These are phyloP conservation scores for Tortrix viridana DNA, from an alignment of 2,888 invertebrate species.

Conservation along the genomic window DNA sequence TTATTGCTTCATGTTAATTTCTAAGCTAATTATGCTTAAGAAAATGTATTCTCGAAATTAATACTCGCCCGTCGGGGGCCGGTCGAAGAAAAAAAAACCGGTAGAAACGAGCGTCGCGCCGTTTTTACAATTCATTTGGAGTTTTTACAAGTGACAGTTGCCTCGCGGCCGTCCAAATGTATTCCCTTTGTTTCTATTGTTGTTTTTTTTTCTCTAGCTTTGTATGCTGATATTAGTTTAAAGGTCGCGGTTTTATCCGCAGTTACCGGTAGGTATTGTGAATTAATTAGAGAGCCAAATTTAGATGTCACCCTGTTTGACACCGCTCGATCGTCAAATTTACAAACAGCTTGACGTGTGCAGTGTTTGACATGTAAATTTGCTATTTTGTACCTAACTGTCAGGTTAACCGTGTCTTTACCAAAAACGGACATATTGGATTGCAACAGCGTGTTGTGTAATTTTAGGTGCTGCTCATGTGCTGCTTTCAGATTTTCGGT, in stretches of 20 bases:
- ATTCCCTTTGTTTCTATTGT: constrained; percentile 74
- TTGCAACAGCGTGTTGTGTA: too few relatives aligned
- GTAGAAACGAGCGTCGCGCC: constrained; percentile 58
- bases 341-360: not conserved
- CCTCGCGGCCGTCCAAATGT: constrained; percentile 69
- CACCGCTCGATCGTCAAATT: constrained; percentile 25
- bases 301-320: constrained; percentile 33
- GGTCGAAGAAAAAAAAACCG: constrained; percentile 64
- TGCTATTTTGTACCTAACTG: too few relatives aligned
- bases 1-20: constrained; percentile 83
- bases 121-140: constrained; percentile 74
- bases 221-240: constrained; percentile 69
- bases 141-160: constrained; percentile 75
- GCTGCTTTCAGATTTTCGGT: not conserved
- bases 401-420: too few relatives aligned
- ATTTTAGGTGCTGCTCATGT: not conserved
- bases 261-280: constrained; percentile 12
- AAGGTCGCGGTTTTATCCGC: constrained; percentile 61
- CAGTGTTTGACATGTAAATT: not conserved
- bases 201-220: constrained; percentile 59
- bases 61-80: constrained; percentile 71
- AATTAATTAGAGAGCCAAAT: constrained; percentile 35
- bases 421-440: too few relatives aligned
- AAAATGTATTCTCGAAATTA: constrained; percentile 82
- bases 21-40: constrained; percentile 82